Percentiles rank a stretch among this genome's conserved stretches.
Conservation (phyloP, 2,797 vertebrate species). For the Furcifer pardalis region DNA sequence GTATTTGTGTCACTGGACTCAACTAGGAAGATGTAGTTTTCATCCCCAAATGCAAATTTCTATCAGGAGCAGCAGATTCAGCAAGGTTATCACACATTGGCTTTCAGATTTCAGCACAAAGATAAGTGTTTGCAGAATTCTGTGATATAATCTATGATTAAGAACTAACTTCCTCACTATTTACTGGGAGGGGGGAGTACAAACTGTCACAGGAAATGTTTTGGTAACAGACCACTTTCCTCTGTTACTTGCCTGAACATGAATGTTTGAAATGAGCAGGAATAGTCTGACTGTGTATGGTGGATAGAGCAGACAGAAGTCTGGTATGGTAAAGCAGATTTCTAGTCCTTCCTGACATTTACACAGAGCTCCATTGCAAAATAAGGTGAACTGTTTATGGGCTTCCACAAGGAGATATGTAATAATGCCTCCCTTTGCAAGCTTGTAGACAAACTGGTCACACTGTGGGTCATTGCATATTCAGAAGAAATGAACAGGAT, state of each 20-base stretch:
- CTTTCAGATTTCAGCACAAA: background rate
- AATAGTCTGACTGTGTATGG: background rate
- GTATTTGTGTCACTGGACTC: slow-evolving; percentile 36
- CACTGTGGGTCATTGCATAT: too few relatives aligned
- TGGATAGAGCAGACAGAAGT: too few relatives aligned
- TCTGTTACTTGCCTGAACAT: background rate
- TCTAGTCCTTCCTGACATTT: too few relatives aligned
- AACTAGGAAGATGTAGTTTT: slow-evolving; percentile 25
- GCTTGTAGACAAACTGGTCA: too few relatives aligned
- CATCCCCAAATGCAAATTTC: background rate
- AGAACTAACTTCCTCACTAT: background rate
- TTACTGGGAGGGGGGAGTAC: background rate
- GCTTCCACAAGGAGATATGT: too few relatives aligned
- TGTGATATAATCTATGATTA: background rate
- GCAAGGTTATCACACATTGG: background rate
- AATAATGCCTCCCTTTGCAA: too few relatives aligned
- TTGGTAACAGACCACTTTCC: background rate
- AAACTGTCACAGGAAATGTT: background rate
- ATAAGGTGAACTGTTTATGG: too few relatives aligned
- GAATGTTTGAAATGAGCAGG: background rate
- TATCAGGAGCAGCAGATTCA: background rate
- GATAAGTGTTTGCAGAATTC: background rate
- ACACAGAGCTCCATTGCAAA: too few relatives aligned
- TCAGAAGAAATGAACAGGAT: too few relatives aligned
- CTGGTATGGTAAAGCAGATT: too few relatives aligned